These are phyloP conservation scores for Trichonephila clavipes DNA, from an alignment of 1,140 invertebrate species.

Conservation along the genomic window DNA sequence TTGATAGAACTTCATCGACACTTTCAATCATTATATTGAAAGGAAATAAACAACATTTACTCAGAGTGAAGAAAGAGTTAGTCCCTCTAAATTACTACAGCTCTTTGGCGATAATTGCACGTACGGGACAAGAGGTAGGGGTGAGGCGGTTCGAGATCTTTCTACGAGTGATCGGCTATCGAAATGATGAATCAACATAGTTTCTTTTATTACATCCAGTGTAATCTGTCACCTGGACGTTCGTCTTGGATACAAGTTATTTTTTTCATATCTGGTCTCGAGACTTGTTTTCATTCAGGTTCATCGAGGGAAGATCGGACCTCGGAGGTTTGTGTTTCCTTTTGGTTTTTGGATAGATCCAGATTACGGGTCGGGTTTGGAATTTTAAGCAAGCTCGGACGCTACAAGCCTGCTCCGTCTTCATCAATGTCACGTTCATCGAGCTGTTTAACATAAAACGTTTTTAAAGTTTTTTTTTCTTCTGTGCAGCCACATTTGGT, in stretches of 20 bases:
- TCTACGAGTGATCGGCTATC: not conserved
- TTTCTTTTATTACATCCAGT: constrained; percentile 20
- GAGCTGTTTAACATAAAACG: not conserved
- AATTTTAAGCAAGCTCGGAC: not conserved
- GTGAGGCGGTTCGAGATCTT: not conserved
- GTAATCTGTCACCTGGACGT: constrained; percentile 5
- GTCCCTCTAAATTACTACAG: no score
- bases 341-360: not conserved
- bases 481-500: not conserved
- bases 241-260: not conserved
- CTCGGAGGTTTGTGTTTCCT: not conserved
- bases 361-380: not conserved
- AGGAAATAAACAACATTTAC: no score
- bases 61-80: no score
- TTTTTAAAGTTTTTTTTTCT: no score
- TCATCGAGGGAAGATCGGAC: not conserved
- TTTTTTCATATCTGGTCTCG: not conserved
- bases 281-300: not conserved
- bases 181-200: not conserved
- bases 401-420: not conserved
- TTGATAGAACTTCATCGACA: no score
- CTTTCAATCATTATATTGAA: no score
- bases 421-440: not conserved
- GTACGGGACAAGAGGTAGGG: no score
- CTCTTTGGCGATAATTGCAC: no score